These are phyloP conservation scores for Nomada fucata DNA, from an alignment of 2,888 invertebrate genomes.

Conservation along the genomic window DNA sequence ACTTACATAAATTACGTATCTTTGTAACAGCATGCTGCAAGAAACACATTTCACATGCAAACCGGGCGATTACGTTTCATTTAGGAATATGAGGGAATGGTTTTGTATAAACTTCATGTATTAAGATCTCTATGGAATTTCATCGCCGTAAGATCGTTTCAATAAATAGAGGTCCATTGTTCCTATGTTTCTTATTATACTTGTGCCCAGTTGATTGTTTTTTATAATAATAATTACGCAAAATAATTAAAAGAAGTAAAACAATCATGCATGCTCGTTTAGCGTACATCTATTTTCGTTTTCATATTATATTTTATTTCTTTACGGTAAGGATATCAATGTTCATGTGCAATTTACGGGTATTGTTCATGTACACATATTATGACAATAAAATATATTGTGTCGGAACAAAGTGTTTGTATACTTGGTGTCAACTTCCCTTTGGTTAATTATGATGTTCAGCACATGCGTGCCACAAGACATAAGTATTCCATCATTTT, in stretches of 20 bases:
- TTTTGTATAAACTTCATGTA: conserved; percentile 11
- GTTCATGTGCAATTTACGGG: conserved; percentile 6
- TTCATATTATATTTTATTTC: not conserved
- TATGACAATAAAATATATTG: conserved; percentile 2
- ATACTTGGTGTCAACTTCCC: not conserved
- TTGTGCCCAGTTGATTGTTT: not conserved
- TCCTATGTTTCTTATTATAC: conserved; percentile 25
- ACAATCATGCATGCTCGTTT: not conserved
- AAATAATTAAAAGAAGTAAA: not conserved
- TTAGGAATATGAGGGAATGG: not conserved
- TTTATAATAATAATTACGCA: not conserved
- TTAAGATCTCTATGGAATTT: conserved; percentile 17
- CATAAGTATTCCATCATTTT: too few relatives aligned
- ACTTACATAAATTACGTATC: conserved; percentile 2
- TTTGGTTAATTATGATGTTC: not conserved
- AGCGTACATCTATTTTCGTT: not conserved
- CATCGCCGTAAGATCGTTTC: conserved; percentile 12
- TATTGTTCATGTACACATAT: not conserved
- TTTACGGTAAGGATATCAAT: conserved; percentile 2
- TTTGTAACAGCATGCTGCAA: not conserved
- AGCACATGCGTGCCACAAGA: too few relatives aligned
- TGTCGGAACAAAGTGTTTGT: not conserved
- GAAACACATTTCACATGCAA: not conserved
- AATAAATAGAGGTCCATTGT: conserved; percentile 44
- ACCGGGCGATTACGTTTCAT: not conserved